Base-by-base conservation (phyloP, 2,888 invertebrate genomes). In the Sialis fuliginosa region DNA sequence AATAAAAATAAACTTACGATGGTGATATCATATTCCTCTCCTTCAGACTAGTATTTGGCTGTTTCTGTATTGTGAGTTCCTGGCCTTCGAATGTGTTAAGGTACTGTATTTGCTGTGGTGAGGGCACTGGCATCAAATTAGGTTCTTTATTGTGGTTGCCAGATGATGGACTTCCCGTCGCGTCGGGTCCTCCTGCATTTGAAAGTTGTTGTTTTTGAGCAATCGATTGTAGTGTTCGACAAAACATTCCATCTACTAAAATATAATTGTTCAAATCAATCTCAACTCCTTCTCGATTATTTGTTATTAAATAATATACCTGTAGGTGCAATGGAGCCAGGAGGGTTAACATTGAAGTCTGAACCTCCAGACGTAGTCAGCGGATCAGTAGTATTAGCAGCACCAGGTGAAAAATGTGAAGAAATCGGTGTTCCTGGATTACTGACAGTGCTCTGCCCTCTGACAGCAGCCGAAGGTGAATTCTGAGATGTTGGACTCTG, bases 31-130 rank as follows among this genome's bases (percentile, higher is more conserved):
- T 77, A 54, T 75, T 78, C 60, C 76, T 76, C 64, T 84, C 86
- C 64, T 85, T 84, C 51, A 87, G 68, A 65, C 88, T 88, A 39
- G 88, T 87, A 63, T 93, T 93, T 44, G 91, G 87, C 68, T 93
- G 92, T 65, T 92, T 92, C 63, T 92, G 92, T 68, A 93, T 93
- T 56, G 91, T 92, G 60, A 93, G 70, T 69, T 93, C 93, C 74
- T 93, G 92, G 52, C 91, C 91, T 74, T 93, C 92, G 65, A 93
- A 92, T 57, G 90, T 85, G 72, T 89, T 91, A 60, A 92, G 78
- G 72, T 92, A 93, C 56, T 89, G 90, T 62, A 93, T 91, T 74
- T 91, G 92, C 68, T 92, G 91, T 48, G 93, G 93, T 53, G 92
- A 92, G 54, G 93, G 92, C 58, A 93, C 92, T 52, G 92, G 92